Evolutionary conservation across 2,113 vertebrate genomes (phyloP).

Genomic region (Prunella himalayana): DNA sequence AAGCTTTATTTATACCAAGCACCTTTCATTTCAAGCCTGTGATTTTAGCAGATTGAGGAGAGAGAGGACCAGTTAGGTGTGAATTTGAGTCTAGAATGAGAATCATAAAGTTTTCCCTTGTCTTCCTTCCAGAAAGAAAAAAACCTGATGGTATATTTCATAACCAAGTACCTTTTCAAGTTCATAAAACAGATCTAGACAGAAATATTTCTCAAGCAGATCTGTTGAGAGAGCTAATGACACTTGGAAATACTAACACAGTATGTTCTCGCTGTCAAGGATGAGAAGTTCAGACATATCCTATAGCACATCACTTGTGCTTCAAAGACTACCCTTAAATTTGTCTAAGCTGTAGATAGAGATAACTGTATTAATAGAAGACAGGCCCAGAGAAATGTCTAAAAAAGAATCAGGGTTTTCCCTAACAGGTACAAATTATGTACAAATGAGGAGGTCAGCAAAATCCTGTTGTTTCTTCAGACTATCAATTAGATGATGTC

Average conservation of each 20-base stretch:
- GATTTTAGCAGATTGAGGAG: background rate
- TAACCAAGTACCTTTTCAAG: background rate
- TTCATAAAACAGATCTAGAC: background rate
- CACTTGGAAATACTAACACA: background rate
- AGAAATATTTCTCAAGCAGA: background rate
- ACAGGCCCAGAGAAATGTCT: background rate
- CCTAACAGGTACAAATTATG: background rate
- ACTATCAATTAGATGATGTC: background rate
- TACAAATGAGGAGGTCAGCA: background rate
- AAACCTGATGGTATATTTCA: background rate
- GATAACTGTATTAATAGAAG: background rate
- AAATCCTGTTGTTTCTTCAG: background rate
- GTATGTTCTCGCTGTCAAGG: background rate
- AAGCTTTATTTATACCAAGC: background rate
- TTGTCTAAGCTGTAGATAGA: background rate
- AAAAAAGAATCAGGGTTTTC: background rate
- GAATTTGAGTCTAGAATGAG: background rate
- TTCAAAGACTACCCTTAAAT: background rate
- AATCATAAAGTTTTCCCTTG: background rate
- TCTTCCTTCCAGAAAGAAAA: background rate
- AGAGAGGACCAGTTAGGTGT: background rate
- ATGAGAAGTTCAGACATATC: background rate
- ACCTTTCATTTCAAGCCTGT: background rate
- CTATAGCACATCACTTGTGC: background rate
- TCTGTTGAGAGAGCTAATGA: background rate